Base-by-base conservation (phyloP, 2,888 invertebrate genomes). In the Cheiracanthium punctorium region DNA sequence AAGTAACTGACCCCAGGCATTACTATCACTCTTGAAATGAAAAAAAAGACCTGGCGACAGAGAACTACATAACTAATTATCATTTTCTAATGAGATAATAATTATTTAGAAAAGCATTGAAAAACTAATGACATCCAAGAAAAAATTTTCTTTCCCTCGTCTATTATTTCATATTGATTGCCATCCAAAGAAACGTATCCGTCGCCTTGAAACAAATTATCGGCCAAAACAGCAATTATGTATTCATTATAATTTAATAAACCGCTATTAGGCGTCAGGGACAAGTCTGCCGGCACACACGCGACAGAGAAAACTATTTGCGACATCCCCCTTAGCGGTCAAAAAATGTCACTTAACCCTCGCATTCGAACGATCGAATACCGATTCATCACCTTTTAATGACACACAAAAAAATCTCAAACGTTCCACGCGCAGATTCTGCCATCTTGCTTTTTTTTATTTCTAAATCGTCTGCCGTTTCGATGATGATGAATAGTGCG, bases 401-500 rank as follows among this genome's bases (percentile, higher is more conserved):
- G 79, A 85, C 84, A 85, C 79, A 69, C 32, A 28, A 73, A 84
- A 84, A 77, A 69, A 33, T 37, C 33, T n/a, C 7, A n/a, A 33
- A n/a, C 69, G 20, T 24, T 58, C 58, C 58, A 58, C 58, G 58
- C 58, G 58, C 69, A 33, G 69, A 69, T 37, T 69, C 37, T 33
- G 20, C 58, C 58, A 58, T 58, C 33, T 43, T 41, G 33, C 29
- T 41, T 76, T 75, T 70, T 75, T 58, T 20, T 74, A 64, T 7
- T 30, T 67, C 73, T 17, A 64, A 37, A 82, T 74, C 79, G 79
- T 70, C 79, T 64, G 69, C 48, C 74, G 74, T 69, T 48, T 74
- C 84, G 84, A 85, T 85, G 84, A 84, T 73, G 84, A 85, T 85
- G 72, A 85, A 85, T 80, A 85, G 77, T 12, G 73, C 84, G 84